Conservation (phyloP, 2,113 vertebrate genomes). For the Myrmophylax atrothorax region DNA sequence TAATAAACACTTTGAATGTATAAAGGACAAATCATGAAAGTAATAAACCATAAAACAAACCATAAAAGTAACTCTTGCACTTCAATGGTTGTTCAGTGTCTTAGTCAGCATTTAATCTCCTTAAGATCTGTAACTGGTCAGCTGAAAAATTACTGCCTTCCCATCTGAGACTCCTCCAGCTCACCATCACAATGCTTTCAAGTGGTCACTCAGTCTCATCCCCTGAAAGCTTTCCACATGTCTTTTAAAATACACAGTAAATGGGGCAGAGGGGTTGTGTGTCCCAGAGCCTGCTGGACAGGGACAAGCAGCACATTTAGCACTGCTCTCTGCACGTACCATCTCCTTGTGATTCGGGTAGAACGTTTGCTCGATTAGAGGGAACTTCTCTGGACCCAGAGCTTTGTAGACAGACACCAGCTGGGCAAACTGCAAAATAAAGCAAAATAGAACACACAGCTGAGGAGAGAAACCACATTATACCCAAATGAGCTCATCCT, state of each 20-base stretch:
- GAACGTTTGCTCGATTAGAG: slow-evolving; percentile 95
- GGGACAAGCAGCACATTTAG: background rate
- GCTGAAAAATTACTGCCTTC: background rate
- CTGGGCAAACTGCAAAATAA: slow-evolving; percentile 90
- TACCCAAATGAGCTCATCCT: background rate
- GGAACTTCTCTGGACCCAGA: slow-evolving; percentile 92
- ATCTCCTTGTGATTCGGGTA: slow-evolving; percentile 99
- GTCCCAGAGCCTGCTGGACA: background rate
- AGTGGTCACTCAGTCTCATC: background rate
- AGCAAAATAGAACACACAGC: slow-evolving; percentile 14
- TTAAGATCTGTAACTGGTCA: background rate
- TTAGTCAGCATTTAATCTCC: background rate
- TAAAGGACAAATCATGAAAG: background rate
- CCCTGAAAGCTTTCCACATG: background rate
- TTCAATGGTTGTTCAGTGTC: background rate
- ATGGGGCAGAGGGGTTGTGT: background rate
- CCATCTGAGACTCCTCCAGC: background rate
- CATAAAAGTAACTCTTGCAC: background rate
- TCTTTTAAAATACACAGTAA: background rate
- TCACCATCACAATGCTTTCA: background rate
- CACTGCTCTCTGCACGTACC: slow-evolving; percentile 76
- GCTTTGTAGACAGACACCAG: slow-evolving; percentile 89
- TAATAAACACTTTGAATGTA: background rate
- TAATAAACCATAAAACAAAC: background rate
- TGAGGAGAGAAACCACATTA: background rate